These are phyloP conservation scores for Lagopus muta DNA, from an alignment of 2,113 vertebrate species.

Conservation along the genomic window DNA sequence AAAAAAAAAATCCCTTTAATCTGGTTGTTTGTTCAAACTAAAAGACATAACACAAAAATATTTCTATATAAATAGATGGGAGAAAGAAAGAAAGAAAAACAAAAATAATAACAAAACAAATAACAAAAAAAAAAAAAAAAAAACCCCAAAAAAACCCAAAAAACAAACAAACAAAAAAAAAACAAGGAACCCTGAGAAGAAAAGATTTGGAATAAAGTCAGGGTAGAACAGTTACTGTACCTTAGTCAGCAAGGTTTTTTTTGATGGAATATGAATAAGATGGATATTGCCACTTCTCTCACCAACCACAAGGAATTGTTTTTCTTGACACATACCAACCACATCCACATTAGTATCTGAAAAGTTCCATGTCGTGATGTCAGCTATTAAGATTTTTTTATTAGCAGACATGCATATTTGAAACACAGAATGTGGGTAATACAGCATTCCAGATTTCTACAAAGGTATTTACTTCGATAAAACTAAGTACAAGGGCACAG, in stretches of 20 bases:
- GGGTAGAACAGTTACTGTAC: constrained; percentile 70
- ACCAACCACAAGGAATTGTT: constrained; percentile 90
- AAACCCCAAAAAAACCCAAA: neutral
- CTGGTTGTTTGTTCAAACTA: neutral
- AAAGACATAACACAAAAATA: neutral
- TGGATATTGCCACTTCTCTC: constrained; percentile 94
- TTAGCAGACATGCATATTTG: neutral
- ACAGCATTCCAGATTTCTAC: neutral
- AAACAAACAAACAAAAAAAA: neutral
- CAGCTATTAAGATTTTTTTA: neutral
- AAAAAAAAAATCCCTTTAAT: neutral
- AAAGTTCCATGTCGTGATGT: constrained; percentile 49
- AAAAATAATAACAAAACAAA: neutral
- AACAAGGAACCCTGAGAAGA: neutral
- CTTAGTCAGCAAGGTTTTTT: constrained; percentile 88
- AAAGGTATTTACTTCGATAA: neutral
- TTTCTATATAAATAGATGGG: neutral
- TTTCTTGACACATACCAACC: constrained; percentile 86
- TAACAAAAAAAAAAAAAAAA: neutral
- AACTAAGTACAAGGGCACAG: fast-evolving
- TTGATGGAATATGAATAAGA: constrained; percentile 89
- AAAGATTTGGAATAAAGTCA: neutral
- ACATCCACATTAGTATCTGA: constrained; percentile 90
- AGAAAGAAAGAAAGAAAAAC: neutral
- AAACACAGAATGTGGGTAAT: neutral